Evolutionary conservation across 2,797 vertebrate species (phyloP).

Genomic region (Megalops cyprinoides): DNA sequence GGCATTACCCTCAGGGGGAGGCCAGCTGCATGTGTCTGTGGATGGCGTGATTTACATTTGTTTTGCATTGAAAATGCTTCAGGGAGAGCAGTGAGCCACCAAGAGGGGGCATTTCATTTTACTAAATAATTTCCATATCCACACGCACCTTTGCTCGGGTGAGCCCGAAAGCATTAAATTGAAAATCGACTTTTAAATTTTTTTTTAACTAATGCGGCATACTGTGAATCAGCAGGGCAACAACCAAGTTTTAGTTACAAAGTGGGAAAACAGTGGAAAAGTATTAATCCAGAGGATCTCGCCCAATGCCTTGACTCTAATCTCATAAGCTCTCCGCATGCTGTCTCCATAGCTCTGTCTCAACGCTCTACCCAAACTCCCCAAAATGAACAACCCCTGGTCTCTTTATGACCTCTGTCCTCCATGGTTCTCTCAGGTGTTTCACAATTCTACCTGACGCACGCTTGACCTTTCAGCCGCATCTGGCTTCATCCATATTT

Average conservation of each 20-base stretch:
- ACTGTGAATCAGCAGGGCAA: not conserved
- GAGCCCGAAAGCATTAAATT: not conserved
- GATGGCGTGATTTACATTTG: constrained; percentile 17
- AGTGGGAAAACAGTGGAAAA: not conserved
- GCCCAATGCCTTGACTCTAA: not conserved
- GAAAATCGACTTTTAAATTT: not conserved
- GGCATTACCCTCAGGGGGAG: not conserved
- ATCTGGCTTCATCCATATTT: not conserved
- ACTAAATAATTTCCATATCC: not conserved
- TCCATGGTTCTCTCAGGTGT: not conserved
- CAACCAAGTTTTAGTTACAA: not conserved
- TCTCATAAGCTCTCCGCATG: constrained; percentile 9
- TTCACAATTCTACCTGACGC: not conserved
- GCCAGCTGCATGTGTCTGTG: not conserved
- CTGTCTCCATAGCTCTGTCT: not conserved
- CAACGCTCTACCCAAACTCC: not conserved
- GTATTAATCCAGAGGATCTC: not conserved
- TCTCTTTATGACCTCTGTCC: not conserved
- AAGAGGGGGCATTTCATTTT: constrained; percentile 19
- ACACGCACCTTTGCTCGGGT: not conserved
- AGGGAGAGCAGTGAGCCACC: not conserved
- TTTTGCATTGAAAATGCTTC: constrained; percentile 3
- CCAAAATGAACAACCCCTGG: not conserved
- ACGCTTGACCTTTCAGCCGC: not conserved
- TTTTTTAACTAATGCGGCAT: not conserved